Evolutionary conservation across 2,888 invertebrate species (phyloP).

Genomic region (Cynaeus angustus): DNA sequence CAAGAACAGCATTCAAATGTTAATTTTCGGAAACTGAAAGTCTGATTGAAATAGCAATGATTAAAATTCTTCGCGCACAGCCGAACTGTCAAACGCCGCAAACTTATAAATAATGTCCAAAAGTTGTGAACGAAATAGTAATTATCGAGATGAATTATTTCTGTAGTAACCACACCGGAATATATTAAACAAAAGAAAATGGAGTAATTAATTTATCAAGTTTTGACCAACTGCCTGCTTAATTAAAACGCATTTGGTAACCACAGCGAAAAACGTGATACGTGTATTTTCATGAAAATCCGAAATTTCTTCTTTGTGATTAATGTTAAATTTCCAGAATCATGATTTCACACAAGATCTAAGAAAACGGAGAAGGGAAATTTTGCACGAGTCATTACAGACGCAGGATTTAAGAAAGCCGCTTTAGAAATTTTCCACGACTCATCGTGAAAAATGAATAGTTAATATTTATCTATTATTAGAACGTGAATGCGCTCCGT

Average conservation of each 20-base stretch:
- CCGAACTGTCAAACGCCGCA: slow-evolving; percentile 7
- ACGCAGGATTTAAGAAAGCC: not conserved
- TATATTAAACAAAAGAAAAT: slow-evolving; percentile 4
- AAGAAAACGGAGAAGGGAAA: too few species aligned
- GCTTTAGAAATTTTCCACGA: not conserved
- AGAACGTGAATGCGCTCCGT: not conserved
- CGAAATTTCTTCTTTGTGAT: too few species aligned
- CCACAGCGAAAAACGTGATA: too few species aligned
- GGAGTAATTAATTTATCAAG: slow-evolving; percentile 12
- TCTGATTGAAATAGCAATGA: not conserved
- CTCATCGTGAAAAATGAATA: slow-evolving; percentile 1
- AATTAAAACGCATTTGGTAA: too few species aligned
- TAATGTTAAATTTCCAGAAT: too few species aligned
- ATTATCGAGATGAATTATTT: slow-evolving; percentile 22
- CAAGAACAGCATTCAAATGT: not conserved
- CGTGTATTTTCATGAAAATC: too few species aligned
- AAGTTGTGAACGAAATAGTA: slow-evolving; percentile 20
- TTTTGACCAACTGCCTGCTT: not conserved
- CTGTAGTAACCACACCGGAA: not conserved
- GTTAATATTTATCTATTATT: slow-evolving; percentile 2
- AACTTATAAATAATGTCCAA: slow-evolving; percentile 18
- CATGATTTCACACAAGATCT: too few species aligned
- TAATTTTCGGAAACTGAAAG: slow-evolving; percentile 3
- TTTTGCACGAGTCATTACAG: too few species aligned
- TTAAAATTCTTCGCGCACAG: not conserved